These are phyloP conservation scores for Drosophila sturtevanti DNA, from an alignment of 1,140 invertebrate genomes.

Conservation along the genomic window DNA sequence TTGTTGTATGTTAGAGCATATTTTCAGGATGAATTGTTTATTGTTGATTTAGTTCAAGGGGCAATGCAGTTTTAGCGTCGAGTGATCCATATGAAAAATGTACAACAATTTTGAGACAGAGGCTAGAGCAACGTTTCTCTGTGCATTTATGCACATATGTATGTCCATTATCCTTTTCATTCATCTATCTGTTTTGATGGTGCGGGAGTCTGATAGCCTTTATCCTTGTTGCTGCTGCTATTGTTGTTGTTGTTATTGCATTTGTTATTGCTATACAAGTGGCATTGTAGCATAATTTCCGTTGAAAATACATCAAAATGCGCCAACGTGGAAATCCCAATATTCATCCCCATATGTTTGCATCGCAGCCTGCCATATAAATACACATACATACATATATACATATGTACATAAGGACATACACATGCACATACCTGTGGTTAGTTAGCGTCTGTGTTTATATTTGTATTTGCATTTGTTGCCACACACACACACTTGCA, in stretches of 20 bases:
- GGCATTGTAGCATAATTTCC: slow-evolving; percentile 74
- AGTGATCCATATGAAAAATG: slow-evolving; percentile 70
- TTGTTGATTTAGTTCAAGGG: slow-evolving; percentile 79
- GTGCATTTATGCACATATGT: slow-evolving; percentile 41
- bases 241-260: slow-evolving; percentile 30
- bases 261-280: slow-evolving; percentile 42
- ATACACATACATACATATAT: background rate
- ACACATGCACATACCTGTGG: slow-evolving; percentile 50
- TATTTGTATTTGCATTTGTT: slow-evolving; percentile 77
- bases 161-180: slow-evolving; percentile 53
- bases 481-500: slow-evolving; percentile 33
- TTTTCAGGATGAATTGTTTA: slow-evolving; percentile 68
- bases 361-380: slow-evolving; percentile 20
- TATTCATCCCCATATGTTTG: slow-evolving; percentile 50
- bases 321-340: slow-evolving; percentile 59
- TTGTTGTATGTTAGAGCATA: slow-evolving; percentile 4
- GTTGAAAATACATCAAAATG: slow-evolving; percentile 75
- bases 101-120: slow-evolving; percentile 54
- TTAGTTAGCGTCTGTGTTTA: slow-evolving; percentile 80
- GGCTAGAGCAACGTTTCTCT: slow-evolving; percentile 31
- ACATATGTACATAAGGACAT: background rate
- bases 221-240: slow-evolving; percentile 28
- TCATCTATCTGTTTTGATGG: slow-evolving; percentile 42
- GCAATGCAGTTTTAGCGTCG: slow-evolving; percentile 72
- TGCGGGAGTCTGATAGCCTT: slow-evolving; percentile 21